Evolutionary conservation across 1,140 invertebrate species (phyloP), one percentile per base, ranked within the genome.

Genomic region (Stegodyphus mimosarum): DNA sequence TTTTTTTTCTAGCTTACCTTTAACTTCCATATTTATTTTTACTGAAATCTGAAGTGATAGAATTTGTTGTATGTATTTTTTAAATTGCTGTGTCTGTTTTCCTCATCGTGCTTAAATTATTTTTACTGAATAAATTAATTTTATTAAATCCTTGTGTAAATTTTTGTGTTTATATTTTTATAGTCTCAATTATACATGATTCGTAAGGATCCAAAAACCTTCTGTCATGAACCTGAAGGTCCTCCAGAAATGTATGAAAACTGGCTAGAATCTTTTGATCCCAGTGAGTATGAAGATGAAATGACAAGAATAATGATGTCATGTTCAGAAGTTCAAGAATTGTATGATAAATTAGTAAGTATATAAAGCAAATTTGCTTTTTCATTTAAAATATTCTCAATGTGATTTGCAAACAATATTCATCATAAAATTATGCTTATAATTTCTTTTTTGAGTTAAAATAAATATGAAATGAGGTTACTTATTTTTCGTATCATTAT

Each of bases 311-410:
- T 92, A 7, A 88, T 92, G 50, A 90, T 91, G n/a, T 89, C 88
- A 7, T 90, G 90, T 83, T 89, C 89, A 15, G 89, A 91, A 88
- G 90, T 92, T 52, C 88, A 90, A 78, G 88, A 89, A 48, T 87
- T 91, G 15, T 92, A 92, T 87, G 90, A 90, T 55, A 89, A 91
- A 87, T 87, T 92, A 87, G 92, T 92, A 81, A 87, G 88, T 89
- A 48, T 77, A 69, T 51, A 3, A 33, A 33, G 3, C 18, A 9
- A 33, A 75, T 17, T 64, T 64, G 18, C 33, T 75, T 69, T 15
- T 52, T 48, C 15, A 2, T 9, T 60, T 33, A 33, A 33, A 33
- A 33, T 33, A 33, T 1, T 33, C 33, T 33, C 33, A n/a, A n/a
- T 33, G 33, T 33, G 33, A 33, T 33, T 33, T 33, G 3, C 33